Conservation (phyloP, 2,113 vertebrate genomes). For the Tetraodon nigroviridis region DNA sequence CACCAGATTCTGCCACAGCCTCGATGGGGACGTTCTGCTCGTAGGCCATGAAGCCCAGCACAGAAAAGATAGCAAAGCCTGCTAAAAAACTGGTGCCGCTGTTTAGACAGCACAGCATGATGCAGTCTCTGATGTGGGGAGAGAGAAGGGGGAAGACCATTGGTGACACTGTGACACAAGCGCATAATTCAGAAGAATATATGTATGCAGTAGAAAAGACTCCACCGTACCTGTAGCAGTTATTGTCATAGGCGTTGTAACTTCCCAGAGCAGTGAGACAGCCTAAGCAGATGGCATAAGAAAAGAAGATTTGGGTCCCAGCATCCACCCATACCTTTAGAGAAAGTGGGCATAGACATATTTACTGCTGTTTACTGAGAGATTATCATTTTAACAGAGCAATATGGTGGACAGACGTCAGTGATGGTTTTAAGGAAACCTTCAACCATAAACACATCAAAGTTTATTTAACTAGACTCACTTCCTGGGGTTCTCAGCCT, state of each 20-base stretch:
- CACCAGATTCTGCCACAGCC: constrained; percentile 95
- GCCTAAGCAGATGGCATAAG: constrained; percentile 95
- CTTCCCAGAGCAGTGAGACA: constrained; percentile 96
- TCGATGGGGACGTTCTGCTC: constrained; percentile 95
- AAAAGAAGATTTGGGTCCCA: constrained; percentile 98
- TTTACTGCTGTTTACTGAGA: background rate
- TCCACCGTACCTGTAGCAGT: constrained; percentile 92
- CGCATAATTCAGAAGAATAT: no score
- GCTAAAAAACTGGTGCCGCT: constrained; percentile 97
- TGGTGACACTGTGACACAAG: constrained; percentile 8
- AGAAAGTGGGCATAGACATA: constrained; percentile 8
- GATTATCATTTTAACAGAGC: background rate
- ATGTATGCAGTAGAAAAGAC: background rate
- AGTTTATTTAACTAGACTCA: no score
- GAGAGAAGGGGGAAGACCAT: background rate
- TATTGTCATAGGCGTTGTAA: constrained; percentile 96
- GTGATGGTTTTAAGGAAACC: no score
- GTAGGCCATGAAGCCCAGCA: constrained; percentile 97
- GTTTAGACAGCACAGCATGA: constrained; percentile 97
- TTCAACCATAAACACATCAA: no score
- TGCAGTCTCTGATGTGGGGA: constrained; percentile 83
- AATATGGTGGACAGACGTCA: background rate
- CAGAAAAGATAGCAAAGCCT: constrained; percentile 98
- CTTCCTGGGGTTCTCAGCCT: no score
- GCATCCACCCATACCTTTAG: constrained; percentile 96